A percentile compares a stretch with the other conserved stretches of the same genome.
Conservation (phyloP, 2,797 vertebrate genomes). For the Crypturellus tataupa region DNA sequence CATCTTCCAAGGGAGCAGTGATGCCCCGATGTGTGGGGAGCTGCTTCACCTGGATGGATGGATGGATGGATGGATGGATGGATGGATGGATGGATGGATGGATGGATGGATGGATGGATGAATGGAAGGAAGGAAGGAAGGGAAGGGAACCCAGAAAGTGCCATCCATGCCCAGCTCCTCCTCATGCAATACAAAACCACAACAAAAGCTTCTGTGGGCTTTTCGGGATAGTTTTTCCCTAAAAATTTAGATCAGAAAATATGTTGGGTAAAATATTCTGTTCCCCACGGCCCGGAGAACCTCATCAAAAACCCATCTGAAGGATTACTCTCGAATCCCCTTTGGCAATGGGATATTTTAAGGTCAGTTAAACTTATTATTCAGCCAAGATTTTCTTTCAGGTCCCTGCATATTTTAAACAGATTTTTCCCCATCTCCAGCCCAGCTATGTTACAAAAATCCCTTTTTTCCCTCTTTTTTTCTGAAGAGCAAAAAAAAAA, state of each 20-base stretch:
- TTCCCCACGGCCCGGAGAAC: constrained; percentile 47
- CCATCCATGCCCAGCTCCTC: too few relatives aligned
- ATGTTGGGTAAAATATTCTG: constrained; percentile 37
- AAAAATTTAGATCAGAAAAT: constrained; percentile 25
- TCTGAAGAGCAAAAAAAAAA: not conserved
- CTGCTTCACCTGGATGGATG: too few relatives aligned
- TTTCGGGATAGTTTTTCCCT: not conserved
- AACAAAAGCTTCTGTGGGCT: not conserved
- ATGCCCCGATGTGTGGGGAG: too few relatives aligned
- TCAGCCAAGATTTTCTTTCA: constrained; percentile 66
- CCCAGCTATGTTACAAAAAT: constrained; percentile 50
- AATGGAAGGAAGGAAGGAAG: too few relatives aligned
- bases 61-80: too few relatives aligned
- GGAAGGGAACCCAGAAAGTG: too few relatives aligned
- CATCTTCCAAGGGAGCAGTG: too few relatives aligned
- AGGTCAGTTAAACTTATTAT: constrained; percentile 75
- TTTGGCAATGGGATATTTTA: constrained; percentile 69
- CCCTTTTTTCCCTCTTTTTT: not conserved
- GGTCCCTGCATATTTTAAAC: constrained; percentile 64
- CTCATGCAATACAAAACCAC: not conserved
- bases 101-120: too few relatives aligned
- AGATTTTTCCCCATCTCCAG: constrained; percentile 58
- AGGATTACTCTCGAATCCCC: constrained; percentile 65
- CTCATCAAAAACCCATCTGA: constrained; percentile 68
- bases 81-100: too few relatives aligned